A percentile compares a stretch with the other conserved stretches of the same genome.
phyloP scores from a whole-genome alignment of 2,113 vertebrate genomes.

The Diglossa brunneiventris region DNA sequence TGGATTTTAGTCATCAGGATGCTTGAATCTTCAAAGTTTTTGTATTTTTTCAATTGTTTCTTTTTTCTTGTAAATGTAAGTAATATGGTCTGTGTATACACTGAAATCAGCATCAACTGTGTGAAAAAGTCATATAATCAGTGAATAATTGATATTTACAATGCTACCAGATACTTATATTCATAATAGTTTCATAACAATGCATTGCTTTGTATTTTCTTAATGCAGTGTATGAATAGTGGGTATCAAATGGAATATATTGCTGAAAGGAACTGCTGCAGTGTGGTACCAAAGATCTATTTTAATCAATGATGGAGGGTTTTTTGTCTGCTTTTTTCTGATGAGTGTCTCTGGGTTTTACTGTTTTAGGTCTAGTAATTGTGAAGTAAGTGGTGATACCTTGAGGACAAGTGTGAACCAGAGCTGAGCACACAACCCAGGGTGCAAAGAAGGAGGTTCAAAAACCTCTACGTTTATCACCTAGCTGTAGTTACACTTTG shows the following conservation, averaged over 20 bases:
- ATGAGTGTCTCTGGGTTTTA: not conserved
- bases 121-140: not conserved
- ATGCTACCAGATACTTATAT: not conserved
- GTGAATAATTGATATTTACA: not conserved
- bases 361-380: not conserved
- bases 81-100: not conserved
- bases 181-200: not conserved
- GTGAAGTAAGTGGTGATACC: not conserved
- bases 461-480: not conserved
- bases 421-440: not conserved
- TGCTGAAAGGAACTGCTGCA: not conserved
- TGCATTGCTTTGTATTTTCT: not conserved
- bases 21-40: not conserved
- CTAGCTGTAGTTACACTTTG: not conserved
- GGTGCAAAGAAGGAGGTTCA: not conserved
- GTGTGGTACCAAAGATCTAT: not conserved
- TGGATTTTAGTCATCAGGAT: not conserved
- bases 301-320: not conserved
- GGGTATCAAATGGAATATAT: not conserved
- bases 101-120: not conserved
- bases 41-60: not conserved
- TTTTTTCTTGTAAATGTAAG: not conserved
- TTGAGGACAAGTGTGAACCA: not conserved
- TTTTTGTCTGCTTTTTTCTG: not conserved
- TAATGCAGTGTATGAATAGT: not conserved